Evolutionary conservation across 2,797 vertebrate genomes (phyloP), one percentile per base, ranked within the genome.

Genomic region (Taenioides sp.): DNA sequence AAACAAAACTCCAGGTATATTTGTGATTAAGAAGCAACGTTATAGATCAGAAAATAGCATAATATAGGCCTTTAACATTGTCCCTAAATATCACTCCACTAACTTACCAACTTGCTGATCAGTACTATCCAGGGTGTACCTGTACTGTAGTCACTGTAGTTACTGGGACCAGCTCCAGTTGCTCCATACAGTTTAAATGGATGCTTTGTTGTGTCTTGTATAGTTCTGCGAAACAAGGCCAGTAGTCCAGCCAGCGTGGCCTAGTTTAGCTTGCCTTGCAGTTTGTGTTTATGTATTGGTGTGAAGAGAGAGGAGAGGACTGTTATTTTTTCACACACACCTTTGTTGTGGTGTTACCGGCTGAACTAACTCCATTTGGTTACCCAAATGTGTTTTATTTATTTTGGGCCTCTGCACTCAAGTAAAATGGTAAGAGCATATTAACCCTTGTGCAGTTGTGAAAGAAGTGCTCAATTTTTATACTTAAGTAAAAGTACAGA

Each of bases 271-370:
- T 25, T 17, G 2, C n/a, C 43, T 22, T 23, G 37, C 40, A 47
- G 11, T 69, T 49, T 64, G 60, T 72, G 65, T 66, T 54, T 71
- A 14, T 67, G 64, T 75, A 62, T 78, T 64, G 50, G 20, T 69
- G 69, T 80, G 75, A 74, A 75, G 69, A 83, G 23, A 20, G 58
- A 67, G 70, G n/a, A 69, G 65, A 2, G 23, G 34, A 70, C 63
- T 80, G 81, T 86, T 81, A 59, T 79, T 65, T 86, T 80, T 78
- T 81, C 78, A 71, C 69, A 77, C 77, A 85, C 83, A 89, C 68
- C 79, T 88, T 89, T 89, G 84, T 89, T 86, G 79, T 84, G 65
- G n/a, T 7, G 34, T 69, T 11, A 37, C 77, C 77, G 77, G 73
- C 75, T 78, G 61, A 40, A 81, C 67, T 0, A 22, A 25, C 12